phyloP scores from a whole-genome alignment of 2,113 vertebrate species.

The Etheostoma spectabile region DNA sequence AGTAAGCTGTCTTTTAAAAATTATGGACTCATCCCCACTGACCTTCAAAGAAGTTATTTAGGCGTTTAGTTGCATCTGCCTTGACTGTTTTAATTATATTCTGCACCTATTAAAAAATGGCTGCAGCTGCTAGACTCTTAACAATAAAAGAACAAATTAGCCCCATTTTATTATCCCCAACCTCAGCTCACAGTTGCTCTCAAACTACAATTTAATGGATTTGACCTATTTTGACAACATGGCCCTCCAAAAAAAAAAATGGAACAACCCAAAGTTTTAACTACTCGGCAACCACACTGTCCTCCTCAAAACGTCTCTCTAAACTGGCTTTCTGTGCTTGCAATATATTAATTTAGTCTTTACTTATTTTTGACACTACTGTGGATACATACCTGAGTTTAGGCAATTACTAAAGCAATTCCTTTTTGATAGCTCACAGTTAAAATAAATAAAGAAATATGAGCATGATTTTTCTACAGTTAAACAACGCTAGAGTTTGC shows the following conservation, averaged over 20 bases:
- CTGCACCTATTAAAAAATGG: not conserved
- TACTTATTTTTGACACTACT: too few relatives aligned
- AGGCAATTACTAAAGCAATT: too few relatives aligned
- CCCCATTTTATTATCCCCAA: conserved; percentile 15
- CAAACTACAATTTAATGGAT: conserved; percentile 8
- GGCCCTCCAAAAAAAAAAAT: not conserved
- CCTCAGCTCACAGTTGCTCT: not conserved
- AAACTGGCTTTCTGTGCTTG: not conserved
- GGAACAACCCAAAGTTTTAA: not conserved
- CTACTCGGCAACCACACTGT: not conserved
- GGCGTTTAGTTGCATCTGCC: not conserved
- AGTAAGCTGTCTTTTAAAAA: too few relatives aligned
- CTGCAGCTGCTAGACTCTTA: not conserved
- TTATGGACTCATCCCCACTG: not conserved
- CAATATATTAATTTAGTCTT: too few relatives aligned
- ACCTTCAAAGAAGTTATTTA: not conserved
- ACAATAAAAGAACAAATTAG: conserved; percentile 8
- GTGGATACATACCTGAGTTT: too few relatives aligned
- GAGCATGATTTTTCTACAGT: too few relatives aligned
- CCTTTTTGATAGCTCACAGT: too few relatives aligned
- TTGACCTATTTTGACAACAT: not conserved
- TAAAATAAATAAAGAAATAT: too few relatives aligned
- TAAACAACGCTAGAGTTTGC: not conserved
- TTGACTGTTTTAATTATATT: not conserved
- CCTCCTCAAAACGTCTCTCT: not conserved